Percentiles rank a stretch among this genome's conserved stretches.
phyloP scores from a whole-genome alignment of 2,888 invertebrate genomes.

The Mylabris sibirica region DNA sequence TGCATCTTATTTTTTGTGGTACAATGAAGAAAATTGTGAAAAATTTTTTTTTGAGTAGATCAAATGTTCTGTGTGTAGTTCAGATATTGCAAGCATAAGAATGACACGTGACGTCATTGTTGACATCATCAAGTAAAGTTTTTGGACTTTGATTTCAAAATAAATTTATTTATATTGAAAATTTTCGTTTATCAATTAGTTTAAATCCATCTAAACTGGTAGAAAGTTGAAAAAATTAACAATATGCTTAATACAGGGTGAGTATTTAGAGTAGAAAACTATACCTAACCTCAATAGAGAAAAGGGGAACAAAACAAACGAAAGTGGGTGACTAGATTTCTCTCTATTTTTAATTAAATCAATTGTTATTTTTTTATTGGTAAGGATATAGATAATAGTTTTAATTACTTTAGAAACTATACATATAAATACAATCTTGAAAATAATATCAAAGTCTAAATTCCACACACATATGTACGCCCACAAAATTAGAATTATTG shows the following conservation, averaged over 20 bases:
- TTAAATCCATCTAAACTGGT: neutral
- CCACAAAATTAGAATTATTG: neutral
- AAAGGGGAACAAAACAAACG: neutral
- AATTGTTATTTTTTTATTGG: neutral
- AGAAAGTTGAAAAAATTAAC: neutral
- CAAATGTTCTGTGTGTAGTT: neutral
- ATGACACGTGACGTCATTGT: neutral
- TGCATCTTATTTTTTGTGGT: too few species aligned
- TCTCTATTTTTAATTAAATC: neutral
- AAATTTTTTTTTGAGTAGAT: neutral
- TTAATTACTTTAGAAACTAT: too few species aligned
- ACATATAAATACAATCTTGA: too few species aligned
- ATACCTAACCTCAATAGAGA: neutral
- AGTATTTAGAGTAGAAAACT: conserved; percentile 20
- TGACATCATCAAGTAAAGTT: neutral
- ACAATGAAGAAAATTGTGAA: too few species aligned
- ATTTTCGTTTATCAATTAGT: neutral
- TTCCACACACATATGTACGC: neutral
- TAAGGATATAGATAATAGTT: too few species aligned
- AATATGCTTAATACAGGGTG: conserved; percentile 45
- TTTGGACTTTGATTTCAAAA: conserved; percentile 7
- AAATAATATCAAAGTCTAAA: neutral
- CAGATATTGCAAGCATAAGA: neutral
- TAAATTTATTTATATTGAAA: neutral
- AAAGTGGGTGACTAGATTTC: conserved; percentile 8